These are phyloP conservation scores for Callyntrura sp. DNA, from an alignment of 2,888 invertebrate genomes.

Conservation along the genomic window DNA sequence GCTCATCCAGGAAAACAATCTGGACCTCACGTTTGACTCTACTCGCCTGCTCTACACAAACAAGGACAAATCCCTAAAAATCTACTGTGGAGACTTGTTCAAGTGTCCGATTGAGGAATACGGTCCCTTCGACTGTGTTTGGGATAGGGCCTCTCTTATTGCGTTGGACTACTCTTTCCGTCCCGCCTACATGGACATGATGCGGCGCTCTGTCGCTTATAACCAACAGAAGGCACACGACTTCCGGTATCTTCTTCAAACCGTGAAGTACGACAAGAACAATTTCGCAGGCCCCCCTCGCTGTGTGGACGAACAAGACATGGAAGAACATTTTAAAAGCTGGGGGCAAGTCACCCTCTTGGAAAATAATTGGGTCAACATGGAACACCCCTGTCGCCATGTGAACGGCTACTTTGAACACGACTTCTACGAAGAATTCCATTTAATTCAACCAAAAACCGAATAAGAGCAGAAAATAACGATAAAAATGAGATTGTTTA, in stretches of 20 bases:
- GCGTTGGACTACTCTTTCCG: conserved; percentile 78
- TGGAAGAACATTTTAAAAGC: conserved; percentile 71
- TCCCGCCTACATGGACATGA: conserved; percentile 67
- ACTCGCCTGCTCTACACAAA: conserved; percentile 57
- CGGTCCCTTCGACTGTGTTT: conserved; percentile 79
- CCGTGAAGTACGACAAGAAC: conserved; percentile 77
- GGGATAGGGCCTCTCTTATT: conserved; percentile 81
- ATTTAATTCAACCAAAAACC: too few species aligned
- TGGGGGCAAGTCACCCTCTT: conserved; percentile 76
- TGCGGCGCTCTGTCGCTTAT: too few species aligned
- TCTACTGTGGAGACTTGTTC: conserved; percentile 80
- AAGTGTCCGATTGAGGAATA: conserved; percentile 76
- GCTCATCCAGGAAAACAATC: conserved; percentile 75
- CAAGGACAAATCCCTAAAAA: conserved; percentile 64
- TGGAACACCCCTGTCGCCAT: too few species aligned
- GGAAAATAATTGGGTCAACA: too few species aligned
- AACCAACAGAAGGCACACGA: too few species aligned
- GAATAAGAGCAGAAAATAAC: too few species aligned
- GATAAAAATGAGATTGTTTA: too few species aligned
- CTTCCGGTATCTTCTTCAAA: conserved; percentile 79
- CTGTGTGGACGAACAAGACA: conserved; percentile 75
- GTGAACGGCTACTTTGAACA: too few species aligned
- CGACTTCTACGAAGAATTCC: too few species aligned
- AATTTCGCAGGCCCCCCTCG: conserved; percentile 80
- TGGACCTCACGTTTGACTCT: conserved; percentile 69